Conservation (phyloP, 1,140 invertebrate genomes). For the Papilio xuthus region DNA sequence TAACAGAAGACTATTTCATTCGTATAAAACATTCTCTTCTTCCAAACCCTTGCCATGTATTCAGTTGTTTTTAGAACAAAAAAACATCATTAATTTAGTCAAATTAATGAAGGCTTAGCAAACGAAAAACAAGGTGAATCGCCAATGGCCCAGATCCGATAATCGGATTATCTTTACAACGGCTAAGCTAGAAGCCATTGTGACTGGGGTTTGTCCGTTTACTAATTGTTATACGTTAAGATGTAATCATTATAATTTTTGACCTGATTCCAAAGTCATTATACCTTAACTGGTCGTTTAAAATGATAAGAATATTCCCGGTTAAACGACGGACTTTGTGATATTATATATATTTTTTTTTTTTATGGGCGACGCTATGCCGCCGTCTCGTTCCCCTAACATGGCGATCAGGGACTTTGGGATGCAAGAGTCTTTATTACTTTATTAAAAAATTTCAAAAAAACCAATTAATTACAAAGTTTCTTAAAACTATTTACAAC, state of each 20-base stretch:
- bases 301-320: too few relatives aligned
- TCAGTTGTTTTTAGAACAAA: background rate
- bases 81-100: background rate
- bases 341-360: too few relatives aligned
- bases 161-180: slow-evolving; percentile 20
- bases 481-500: too few relatives aligned
- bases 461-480: too few relatives aligned
- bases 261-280: background rate
- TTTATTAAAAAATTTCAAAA: too few relatives aligned
- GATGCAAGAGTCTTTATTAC: too few relatives aligned
- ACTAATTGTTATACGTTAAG: background rate
- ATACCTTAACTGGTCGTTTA: too few relatives aligned
- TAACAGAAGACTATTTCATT: background rate
- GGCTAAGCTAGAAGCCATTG: slow-evolving; percentile 29
- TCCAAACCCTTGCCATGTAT: background rate
- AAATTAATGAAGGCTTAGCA: background rate
- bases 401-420: too few relatives aligned
- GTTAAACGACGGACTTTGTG: too few relatives aligned
- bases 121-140: slow-evolving; percentile 11
- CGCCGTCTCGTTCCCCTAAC: too few relatives aligned
- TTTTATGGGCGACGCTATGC: too few relatives aligned
- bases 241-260: background rate
- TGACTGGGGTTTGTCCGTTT: background rate
- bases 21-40: background rate
- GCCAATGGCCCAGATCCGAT: slow-evolving; percentile 28